phyloP scores from a whole-genome alignment of 2,888 invertebrate species.

The Drosophila mimica region DNA sequence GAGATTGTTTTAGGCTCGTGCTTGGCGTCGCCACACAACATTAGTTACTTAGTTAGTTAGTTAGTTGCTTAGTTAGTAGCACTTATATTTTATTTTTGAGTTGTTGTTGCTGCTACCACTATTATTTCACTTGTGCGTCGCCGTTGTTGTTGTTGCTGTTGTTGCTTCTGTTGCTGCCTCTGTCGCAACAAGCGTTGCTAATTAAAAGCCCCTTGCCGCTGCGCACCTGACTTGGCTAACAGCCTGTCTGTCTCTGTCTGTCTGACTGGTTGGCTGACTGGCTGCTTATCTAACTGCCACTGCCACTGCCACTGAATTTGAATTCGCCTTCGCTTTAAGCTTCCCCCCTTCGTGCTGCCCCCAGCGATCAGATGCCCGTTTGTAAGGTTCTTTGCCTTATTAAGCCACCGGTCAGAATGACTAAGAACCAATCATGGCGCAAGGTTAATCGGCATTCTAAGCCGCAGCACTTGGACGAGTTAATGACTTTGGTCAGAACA shows the following conservation, averaged over 20 bases:
- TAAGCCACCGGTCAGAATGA: conserved; percentile 50
- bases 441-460: conserved; percentile 75
- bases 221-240: conserved; percentile 2
- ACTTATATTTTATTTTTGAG: conserved; percentile 21
- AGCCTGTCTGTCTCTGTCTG: conserved; percentile 3
- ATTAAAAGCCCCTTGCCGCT: conserved; percentile 55
- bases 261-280: conserved; percentile 6
- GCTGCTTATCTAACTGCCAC: conserved; percentile 61
- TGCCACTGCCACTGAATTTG: conserved; percentile 50
- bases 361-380: conserved; percentile 34
- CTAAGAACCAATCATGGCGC: conserved; percentile 68
- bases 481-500: conserved; percentile 76
- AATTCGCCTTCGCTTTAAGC: conserved; percentile 38
- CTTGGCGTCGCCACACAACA: conserved; percentile 60
- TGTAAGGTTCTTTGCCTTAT: conserved; percentile 76
- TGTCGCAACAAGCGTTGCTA: conserved; percentile 69
- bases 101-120: conserved; percentile 37
- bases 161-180: conserved; percentile 42
- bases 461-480: conserved; percentile 56
- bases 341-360: background rate
- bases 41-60: conserved; percentile 47
- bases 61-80: conserved; percentile 22
- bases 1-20: conserved; percentile 27
- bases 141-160: conserved; percentile 27
- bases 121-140: conserved; percentile 50